Evolutionary conservation across 2,888 invertebrate genomes (phyloP), one percentile per base, ranked within the genome.

Genomic region (Metopia argyrocephala): DNA sequence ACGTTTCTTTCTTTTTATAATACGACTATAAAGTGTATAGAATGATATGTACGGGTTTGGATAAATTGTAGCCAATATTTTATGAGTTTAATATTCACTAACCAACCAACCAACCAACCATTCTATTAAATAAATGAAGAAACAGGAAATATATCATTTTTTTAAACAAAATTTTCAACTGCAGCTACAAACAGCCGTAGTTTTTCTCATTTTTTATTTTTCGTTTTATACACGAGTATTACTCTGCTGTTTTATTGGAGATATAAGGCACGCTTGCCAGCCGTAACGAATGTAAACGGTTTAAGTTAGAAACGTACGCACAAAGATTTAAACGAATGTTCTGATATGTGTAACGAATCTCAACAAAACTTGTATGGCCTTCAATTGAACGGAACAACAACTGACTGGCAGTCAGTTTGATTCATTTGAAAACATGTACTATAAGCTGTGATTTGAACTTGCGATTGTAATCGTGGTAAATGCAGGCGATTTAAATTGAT

Each of bases 341-440:
- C 61, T 76, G 79, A 79, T 83, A 75, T 83, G 79, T 79, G 78
- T 75, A 79, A 79, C 82, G 79, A 82, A 82, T 82, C 73, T 69
- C 20, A 59, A 38, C 9, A 12, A 9, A 12, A 38, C 15, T 38
- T 74, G 12, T 56, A 9, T 68, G 65, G 70, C 74, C 79, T 66
- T 76, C 75, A 70, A 70, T 62, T 66, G 46, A 61, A 54, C 45
- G 46, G 52, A n/a, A n/a, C n/a, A n/a, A n/a, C n/a, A 48, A 28
- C 21, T 62, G 25, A 25, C 23, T 25, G 46, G 27, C 27, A 23
- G 46, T 1, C 12, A 23, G 54, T 2, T 18, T 28, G 28, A 0
- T 38, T 38, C 38, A 38, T 38, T 38, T 38, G 38, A 38, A 38
- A 12, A 4, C 38, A 66, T 25, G 21, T 9, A 20, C 23, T 28